Conservation (phyloP, 2,888 invertebrate genomes). For the Vanessa cardui region DNA sequence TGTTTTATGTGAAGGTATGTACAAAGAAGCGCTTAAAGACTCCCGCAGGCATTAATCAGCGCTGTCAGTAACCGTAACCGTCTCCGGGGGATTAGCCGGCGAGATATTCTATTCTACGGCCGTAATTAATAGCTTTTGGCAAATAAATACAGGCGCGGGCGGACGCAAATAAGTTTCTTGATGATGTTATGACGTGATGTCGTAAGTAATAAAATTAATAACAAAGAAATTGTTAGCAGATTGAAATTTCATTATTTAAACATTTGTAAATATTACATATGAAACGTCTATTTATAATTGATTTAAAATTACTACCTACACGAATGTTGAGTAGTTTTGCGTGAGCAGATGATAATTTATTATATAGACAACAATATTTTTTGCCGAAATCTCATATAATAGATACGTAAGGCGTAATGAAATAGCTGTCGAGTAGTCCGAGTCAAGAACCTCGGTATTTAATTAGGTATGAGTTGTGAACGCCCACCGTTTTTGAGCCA, state of each 20-base stretch:
- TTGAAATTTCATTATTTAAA: constrained; percentile 11
- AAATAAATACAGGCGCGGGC: constrained; percentile 68
- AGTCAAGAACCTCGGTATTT: constrained; percentile 75
- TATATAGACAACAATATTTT: constrained; percentile 7
- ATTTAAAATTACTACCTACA: no score
- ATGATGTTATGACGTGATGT: constrained; percentile 49
- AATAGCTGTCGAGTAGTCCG: constrained; percentile 52
- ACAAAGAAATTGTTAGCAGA: constrained; percentile 20
- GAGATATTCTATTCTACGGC: constrained; percentile 78
- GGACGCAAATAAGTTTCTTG: constrained; percentile 69
- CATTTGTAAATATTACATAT: not conserved
- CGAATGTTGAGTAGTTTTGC: not conserved
- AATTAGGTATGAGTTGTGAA: constrained; percentile 75
- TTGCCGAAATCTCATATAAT: constrained; percentile 5
- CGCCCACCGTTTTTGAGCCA: constrained; percentile 67
- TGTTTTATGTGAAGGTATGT: constrained; percentile 57
- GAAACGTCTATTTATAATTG: not conserved
- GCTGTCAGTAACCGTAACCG: constrained; percentile 78
- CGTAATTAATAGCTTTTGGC: constrained; percentile 82
- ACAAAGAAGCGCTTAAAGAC: constrained; percentile 67
- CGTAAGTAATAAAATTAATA: constrained; percentile 18
- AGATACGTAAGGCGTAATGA: not conserved
- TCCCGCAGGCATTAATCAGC: constrained; percentile 77
- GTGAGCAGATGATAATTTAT: not conserved
- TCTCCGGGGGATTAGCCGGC: constrained; percentile 77